phyloP scores from a whole-genome alignment of 2,888 invertebrate genomes.

The Geophilus truncorum region DNA sequence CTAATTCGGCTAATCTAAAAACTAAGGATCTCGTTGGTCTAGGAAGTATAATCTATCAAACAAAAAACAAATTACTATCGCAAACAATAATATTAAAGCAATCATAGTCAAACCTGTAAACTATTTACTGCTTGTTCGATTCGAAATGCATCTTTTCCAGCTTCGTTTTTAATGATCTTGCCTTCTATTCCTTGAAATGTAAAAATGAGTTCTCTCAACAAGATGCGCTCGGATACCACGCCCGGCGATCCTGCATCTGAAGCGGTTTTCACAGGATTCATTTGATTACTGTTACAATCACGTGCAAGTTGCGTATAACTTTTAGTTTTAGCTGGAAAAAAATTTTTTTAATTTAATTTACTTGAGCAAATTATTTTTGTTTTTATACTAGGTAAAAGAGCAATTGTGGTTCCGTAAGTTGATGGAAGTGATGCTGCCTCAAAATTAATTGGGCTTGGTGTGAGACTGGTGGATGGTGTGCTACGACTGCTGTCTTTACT shows the following conservation, averaged over 20 bases:
- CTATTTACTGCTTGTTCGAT: slow-evolving; percentile 38
- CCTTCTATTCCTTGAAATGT: slow-evolving; percentile 85
- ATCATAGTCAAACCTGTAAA: no score
- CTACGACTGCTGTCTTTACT: neutral
- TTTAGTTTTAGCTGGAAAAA: neutral
- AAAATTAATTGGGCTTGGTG: neutral
- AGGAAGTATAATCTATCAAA: slow-evolving; percentile 50
- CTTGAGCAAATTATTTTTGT: neutral
- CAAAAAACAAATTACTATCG: no score
- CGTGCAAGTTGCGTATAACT: neutral
- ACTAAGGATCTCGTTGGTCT: slow-evolving; percentile 61
- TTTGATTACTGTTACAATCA: neutral
- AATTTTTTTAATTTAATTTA: neutral
- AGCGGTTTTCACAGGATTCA: neutral
- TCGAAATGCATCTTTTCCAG: slow-evolving; percentile 42
- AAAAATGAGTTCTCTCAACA: slow-evolving; percentile 66
- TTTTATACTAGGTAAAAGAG: neutral
- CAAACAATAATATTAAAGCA: no score
- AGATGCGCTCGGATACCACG: slow-evolving; percentile 43
- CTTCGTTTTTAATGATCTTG: slow-evolving; percentile 63
- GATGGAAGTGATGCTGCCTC: neutral
- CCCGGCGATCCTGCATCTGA: neutral
- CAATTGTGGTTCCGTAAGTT: neutral
- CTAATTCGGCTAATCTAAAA: slow-evolving; percentile 74
- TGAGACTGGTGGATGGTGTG: neutral